phyloP scores from a whole-genome alignment of 1,140 invertebrate species.

The Drosophila sp. region DNA sequence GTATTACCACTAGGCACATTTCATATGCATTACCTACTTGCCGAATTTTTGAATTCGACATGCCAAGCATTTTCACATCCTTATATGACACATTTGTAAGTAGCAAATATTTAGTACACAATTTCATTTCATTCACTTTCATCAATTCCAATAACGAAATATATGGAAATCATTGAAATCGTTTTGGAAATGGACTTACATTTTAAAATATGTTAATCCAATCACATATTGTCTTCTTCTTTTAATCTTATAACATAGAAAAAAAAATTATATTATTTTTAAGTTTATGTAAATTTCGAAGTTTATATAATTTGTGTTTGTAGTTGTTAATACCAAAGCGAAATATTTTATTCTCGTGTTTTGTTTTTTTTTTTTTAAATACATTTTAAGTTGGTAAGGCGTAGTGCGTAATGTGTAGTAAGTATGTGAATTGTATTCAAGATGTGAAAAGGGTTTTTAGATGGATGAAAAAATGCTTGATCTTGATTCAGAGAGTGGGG shows the following conservation, averaged over 20 bases:
- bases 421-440: conserved; percentile 72
- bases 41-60: background rate
- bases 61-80: background rate
- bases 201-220: background rate
- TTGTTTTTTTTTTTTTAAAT: conserved; percentile 52
- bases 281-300: background rate
- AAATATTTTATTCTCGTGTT: conserved; percentile 48
- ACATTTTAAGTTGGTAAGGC: conserved; percentile 61
- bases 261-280: background rate
- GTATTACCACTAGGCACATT: no score
- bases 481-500: conserved; percentile 30
- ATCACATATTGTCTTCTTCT: background rate
- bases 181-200: background rate
- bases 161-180: no score
- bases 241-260: background rate
- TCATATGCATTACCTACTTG: background rate
- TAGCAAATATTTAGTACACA: no score
- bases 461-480: conserved; percentile 55
- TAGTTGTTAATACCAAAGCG: conserved; percentile 44
- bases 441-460: conserved; percentile 44
- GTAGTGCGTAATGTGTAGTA: conserved; percentile 34
- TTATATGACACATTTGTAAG: no score
- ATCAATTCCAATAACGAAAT: background rate
- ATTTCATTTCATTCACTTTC: background rate
- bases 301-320: background rate